Percentiles rank a stretch among this genome's conserved stretches.
phyloP scores from a whole-genome alignment of 2,113 vertebrate genomes.

The Hypomesus transpacificus region DNA sequence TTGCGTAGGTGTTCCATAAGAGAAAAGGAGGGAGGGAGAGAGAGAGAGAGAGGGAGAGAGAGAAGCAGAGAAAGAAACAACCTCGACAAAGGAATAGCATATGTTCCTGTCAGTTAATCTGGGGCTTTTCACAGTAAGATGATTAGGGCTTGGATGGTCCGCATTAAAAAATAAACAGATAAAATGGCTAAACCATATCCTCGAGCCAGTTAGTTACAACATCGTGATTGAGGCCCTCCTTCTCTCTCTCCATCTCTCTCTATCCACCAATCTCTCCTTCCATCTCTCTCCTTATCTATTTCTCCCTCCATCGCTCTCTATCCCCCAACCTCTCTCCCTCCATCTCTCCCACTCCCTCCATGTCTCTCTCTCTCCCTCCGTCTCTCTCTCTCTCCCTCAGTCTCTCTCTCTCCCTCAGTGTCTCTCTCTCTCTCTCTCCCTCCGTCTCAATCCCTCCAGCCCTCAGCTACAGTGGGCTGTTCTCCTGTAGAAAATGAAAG shows the following conservation, averaged over 20 bases:
- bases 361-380: background rate
- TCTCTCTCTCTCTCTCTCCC: too few relatives aligned
- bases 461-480: too few relatives aligned
- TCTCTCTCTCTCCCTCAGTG: too few relatives aligned
- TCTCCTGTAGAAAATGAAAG: background rate
- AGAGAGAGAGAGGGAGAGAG: conserved; percentile 4
- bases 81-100: conserved; percentile 50
- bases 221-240: background rate
- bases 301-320: background rate
- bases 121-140: conserved; percentile 62
- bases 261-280: too few relatives aligned
- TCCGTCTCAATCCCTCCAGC: too few relatives aligned
- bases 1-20: background rate
- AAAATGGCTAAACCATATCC: conserved; percentile 14
- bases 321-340: too few relatives aligned
- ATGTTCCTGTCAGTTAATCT: conserved; percentile 61
- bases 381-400: background rate
- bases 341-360: background rate
- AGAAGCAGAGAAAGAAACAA: conserved; percentile 2
- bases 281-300: background rate
- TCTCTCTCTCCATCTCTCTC: too few relatives aligned
- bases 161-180: conserved; percentile 29
- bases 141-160: conserved; percentile 58
- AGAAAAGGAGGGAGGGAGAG: background rate
- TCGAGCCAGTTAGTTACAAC: conserved; percentile 20